Evolutionary conservation across 2,113 vertebrate species (phyloP).

Genomic region (Dolichotis patagonum): DNA sequence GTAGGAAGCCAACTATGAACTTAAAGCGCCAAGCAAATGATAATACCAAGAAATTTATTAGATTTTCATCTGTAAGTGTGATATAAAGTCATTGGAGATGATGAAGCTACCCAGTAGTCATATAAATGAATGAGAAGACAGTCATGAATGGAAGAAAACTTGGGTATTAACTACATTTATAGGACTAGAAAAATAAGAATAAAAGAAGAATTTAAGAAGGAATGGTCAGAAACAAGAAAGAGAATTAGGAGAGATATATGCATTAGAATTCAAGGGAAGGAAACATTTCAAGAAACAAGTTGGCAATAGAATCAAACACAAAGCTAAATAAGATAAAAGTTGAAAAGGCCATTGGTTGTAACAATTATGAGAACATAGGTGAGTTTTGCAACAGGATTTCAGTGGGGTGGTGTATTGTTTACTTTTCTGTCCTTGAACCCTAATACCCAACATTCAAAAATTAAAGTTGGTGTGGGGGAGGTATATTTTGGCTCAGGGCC

Average conservation of each 20-base stretch:
- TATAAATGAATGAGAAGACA: neutral
- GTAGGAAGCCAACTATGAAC: neutral
- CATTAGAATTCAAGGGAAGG: constrained; percentile 2
- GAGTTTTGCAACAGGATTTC: neutral
- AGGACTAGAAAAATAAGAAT: neutral
- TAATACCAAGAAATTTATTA: neutral
- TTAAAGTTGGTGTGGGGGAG: neutral
- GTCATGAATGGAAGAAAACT: neutral
- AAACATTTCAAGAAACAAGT: neutral
- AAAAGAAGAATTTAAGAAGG: neutral
- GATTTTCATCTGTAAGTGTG: neutral
- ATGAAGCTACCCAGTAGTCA: neutral
- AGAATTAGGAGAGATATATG: neutral
- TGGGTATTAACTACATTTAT: neutral
- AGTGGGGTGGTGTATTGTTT: neutral
- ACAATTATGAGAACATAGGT: neutral
- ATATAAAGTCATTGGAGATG: neutral
- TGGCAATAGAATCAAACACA: neutral
- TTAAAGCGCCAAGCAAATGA: neutral
- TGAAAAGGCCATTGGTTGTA: neutral
- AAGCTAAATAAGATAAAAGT: neutral
- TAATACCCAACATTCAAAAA: neutral
- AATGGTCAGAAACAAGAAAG: neutral
- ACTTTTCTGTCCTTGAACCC: neutral
- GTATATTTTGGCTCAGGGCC: neutral